Evolutionary conservation across 1,140 invertebrate genomes (phyloP).

Genomic region (Diuraphis noxia): DNA sequence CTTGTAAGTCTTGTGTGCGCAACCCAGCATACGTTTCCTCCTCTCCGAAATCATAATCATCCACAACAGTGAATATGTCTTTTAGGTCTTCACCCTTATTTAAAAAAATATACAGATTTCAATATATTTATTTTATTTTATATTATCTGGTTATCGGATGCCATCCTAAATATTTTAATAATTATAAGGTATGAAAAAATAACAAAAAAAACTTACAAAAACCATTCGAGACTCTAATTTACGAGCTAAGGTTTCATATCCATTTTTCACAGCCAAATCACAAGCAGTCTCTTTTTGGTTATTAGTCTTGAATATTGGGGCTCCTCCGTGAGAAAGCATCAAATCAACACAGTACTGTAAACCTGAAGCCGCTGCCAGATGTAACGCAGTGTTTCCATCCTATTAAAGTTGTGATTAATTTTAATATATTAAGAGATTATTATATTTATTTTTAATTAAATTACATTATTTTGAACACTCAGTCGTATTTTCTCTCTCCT

Average conservation of each 20-base stretch:
- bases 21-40: slow-evolving; percentile 70
- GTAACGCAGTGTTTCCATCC: slow-evolving; percentile 71
- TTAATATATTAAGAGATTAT: background rate
- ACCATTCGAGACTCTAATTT: slow-evolving; percentile 73
- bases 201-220: slow-evolving; percentile 65
- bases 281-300: slow-evolving; percentile 68
- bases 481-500: slow-evolving; percentile 67
- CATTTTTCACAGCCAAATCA: slow-evolving; percentile 67
- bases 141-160: background rate
- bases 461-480: slow-evolving; percentile 67
- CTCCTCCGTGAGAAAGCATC: slow-evolving; percentile 65
- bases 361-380: slow-evolving; percentile 69
- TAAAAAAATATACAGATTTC: background rate
- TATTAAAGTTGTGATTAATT: slow-evolving; percentile 58
- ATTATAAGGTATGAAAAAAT: background rate
- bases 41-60: slow-evolving; percentile 60
- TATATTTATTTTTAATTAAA: slow-evolving; percentile 35
- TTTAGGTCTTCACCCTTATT: slow-evolving; percentile 55
- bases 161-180: background rate
- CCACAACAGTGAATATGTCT: slow-evolving; percentile 61
- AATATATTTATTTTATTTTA: background rate
- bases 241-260: slow-evolving; percentile 68
- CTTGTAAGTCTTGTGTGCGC: slow-evolving; percentile 72
- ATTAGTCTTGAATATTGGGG: slow-evolving; percentile 70
- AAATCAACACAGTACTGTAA: slow-evolving; percentile 70